Percentiles rank a stretch among this genome's conserved stretches.
phyloP scores from a whole-genome alignment of 2,113 vertebrate genomes.

The Microcebus ravelobensis region DNA sequence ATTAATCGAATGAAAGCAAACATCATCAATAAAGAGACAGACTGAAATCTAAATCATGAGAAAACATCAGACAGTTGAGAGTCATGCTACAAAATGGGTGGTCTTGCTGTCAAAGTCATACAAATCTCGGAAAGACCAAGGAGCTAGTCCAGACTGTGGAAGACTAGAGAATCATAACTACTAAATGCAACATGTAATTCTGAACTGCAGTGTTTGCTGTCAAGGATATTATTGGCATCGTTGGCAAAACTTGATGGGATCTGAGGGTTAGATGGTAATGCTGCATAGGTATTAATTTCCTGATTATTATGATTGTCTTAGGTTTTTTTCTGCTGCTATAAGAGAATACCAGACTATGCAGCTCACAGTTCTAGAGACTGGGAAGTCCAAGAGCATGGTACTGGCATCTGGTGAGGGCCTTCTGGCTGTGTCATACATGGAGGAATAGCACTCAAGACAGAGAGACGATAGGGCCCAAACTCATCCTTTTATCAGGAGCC shows the following conservation, averaged over 20 bases:
- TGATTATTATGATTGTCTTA: background rate
- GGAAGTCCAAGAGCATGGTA: background rate
- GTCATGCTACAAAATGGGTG: background rate
- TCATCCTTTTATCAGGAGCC: background rate
- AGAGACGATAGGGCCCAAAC: background rate
- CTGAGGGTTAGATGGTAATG: background rate
- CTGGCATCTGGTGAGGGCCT: background rate
- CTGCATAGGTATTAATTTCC: background rate
- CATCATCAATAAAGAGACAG: background rate
- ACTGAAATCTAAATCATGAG: conserved; percentile 27
- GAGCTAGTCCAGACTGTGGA: background rate
- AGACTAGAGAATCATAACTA: background rate
- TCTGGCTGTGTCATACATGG: background rate
- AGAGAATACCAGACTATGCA: background rate
- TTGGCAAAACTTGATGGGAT: background rate
- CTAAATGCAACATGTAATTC: background rate
- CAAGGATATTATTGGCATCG: background rate
- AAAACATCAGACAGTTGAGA: background rate
- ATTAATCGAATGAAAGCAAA: conserved; percentile 16
- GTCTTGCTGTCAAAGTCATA: background rate
- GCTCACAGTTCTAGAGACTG: background rate
- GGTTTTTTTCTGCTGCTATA: background rate
- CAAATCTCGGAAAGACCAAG: background rate
- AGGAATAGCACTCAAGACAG: background rate
- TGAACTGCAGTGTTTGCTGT: background rate